phyloP scores from a whole-genome alignment of 2,113 vertebrate genomes.

The Barnardius zonarius region DNA sequence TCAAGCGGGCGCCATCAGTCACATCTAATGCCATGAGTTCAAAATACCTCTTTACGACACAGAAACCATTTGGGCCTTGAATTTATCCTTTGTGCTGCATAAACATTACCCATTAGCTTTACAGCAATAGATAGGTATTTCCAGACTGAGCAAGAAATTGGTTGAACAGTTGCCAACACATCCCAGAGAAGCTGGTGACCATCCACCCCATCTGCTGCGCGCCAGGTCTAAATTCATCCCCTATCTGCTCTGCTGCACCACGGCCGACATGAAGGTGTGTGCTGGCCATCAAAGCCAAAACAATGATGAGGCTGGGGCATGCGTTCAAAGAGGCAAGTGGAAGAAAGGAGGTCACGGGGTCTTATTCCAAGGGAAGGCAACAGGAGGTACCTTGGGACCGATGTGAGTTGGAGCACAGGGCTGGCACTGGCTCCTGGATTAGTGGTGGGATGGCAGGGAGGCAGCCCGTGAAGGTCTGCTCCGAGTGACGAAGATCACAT shows the following conservation, averaged over 20 bases:
- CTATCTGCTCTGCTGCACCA: neutral
- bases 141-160: neutral
- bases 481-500: neutral
- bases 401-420: neutral
- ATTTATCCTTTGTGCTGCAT: neutral
- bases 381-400: fast-evolving
- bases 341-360: neutral
- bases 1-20: neutral
- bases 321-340: neutral
- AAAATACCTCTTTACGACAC: neutral
- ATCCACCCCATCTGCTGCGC: neutral
- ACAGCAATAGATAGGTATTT: constrained; percentile 21
- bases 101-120: neutral
- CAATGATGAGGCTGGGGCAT: neutral
- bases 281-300: neutral
- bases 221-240: neutral
- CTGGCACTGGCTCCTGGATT: neutral
- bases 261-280: neutral
- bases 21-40: neutral
- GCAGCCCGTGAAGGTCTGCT: neutral
- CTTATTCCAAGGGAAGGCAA: neutral
- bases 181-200: neutral
- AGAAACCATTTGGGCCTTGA: neutral
- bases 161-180: neutral
- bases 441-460: neutral